These are phyloP conservation scores for Chironomus striatipennis DNA, from an alignment of 1,140 invertebrate genomes.

Conservation along the genomic window DNA sequence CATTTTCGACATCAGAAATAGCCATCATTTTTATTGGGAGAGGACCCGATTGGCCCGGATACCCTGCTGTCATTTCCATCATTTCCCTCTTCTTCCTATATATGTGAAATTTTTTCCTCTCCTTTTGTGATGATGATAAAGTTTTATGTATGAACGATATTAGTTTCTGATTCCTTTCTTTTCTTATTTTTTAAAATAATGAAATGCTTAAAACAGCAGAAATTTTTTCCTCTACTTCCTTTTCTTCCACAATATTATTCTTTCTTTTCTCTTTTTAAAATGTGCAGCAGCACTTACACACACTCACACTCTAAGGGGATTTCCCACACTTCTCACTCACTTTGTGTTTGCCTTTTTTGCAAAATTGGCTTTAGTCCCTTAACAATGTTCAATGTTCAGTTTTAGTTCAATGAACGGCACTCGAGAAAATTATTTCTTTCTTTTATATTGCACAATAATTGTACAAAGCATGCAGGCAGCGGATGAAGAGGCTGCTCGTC, in stretches of 20 bases:
- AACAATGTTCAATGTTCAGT: background rate
- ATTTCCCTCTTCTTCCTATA: background rate
- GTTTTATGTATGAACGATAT: background rate
- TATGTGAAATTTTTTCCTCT: background rate
- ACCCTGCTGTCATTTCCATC: conserved; percentile 17
- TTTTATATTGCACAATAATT: too few species aligned
- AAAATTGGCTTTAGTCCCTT: conserved; percentile 1
- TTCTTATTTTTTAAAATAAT: background rate
- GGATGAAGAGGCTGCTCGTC: too few species aligned
- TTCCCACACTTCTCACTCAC: too few species aligned
- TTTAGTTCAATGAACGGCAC: conserved; percentile 12
- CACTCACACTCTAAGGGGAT: too few species aligned
- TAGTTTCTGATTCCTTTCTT: background rate
- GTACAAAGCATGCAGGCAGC: too few species aligned
- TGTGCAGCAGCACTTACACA: background rate
- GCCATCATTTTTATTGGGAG: background rate
- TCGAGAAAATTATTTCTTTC: background rate
- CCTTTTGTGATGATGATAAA: background rate
- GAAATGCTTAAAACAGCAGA: background rate
- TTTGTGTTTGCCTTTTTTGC: too few species aligned
- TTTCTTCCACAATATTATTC: background rate
- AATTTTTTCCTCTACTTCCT: background rate
- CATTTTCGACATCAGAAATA: background rate
- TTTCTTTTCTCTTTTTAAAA: background rate
- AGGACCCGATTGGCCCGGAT: conserved; percentile 1